Evolutionary conservation across 35 echinoderm and acorn worm genomes (phyloP), one percentile per base, ranked within the genome.

Genomic region (Strongylocentrotus purpuratus): DNA sequence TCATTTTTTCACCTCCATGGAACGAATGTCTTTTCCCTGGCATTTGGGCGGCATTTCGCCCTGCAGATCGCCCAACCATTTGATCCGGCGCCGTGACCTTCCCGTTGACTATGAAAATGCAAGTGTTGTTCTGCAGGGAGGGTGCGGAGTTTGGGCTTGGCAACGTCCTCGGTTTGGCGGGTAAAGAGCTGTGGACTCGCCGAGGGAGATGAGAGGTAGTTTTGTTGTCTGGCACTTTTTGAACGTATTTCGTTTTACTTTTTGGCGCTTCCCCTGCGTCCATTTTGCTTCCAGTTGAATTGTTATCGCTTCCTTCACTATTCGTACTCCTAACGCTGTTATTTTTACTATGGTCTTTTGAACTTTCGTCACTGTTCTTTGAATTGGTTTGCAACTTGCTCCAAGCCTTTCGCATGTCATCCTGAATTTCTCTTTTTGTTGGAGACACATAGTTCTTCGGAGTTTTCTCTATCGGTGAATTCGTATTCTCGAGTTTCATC

Each of bases 41-140:
- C 17, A 58, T n/a, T 5, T 45, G 33, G 46, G 91, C 91, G 17
- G 45, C 46, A 31, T 93, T 47, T 20, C 91, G 15, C 31, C 91
- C 91, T 9, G 48, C 91, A 31, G 91, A 50, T 25, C 91, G 91
- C 91, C 91, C 48, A 14, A 50, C 48, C 17, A 50, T 18, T 46
- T 93, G 45, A 93, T 93, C 91, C 46, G 91, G 32, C 11, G 91
- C 48, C 2, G 91, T 93, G 91, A 93, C 48, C 48, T 58, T 93
- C 91, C 91, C 91, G 48, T 93, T 93, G 31, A 93, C 91, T 13
- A 93, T 93, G 31, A 93, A 93, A 5, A 93, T 93, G 31, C 91
- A 93, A 14, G 91, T 46, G n/a, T 93, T 93, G 46, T 31, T 47
- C 28, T 93, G 47, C 20, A 93, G 14, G 13, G 91, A 4, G 5